Evolutionary conservation across 2,797 vertebrate species (phyloP).

Genomic region (Acestrorhynchus altus): DNA sequence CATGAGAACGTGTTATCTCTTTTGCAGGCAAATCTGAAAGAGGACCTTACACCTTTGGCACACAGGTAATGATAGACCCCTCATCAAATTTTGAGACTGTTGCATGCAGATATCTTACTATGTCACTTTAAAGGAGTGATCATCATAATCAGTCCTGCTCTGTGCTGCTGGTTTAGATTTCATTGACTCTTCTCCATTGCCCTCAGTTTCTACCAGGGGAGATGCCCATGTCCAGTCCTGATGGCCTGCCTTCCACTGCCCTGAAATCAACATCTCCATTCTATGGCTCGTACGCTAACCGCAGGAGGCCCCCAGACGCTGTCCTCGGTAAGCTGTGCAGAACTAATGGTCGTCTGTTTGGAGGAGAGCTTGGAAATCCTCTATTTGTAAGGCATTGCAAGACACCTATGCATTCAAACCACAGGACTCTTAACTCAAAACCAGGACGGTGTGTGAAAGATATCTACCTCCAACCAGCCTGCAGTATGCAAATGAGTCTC

Average conservation of each 20-base stretch:
- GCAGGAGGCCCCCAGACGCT: slow-evolving; percentile 85
- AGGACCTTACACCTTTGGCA: slow-evolving; percentile 81
- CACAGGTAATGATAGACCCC: slow-evolving; percentile 72
- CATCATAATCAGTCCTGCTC: too few relatives aligned
- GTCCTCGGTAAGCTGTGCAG: slow-evolving; percentile 80
- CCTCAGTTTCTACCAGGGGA: slow-evolving; percentile 86
- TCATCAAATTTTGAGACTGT: not conserved
- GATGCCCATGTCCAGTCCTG: slow-evolving; percentile 85
- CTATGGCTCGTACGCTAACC: slow-evolving; percentile 84
- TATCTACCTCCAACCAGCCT: too few relatives aligned
- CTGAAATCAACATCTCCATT: slow-evolving; percentile 86
- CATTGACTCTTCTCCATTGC: not conserved
- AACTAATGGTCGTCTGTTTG: not conserved
- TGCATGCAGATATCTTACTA: not conserved
- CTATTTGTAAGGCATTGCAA: not conserved
- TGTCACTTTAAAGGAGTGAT: not conserved
- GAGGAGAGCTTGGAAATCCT: not conserved
- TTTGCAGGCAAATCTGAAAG: slow-evolving; percentile 87
- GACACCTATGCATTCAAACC: not conserved
- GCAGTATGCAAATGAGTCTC: too few relatives aligned
- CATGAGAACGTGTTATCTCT: not conserved
- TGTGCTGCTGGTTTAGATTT: not conserved
- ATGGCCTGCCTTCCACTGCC: slow-evolving; percentile 85
- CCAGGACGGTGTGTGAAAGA: not conserved
- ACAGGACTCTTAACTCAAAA: not conserved